phyloP scores from a whole-genome alignment of 2,888 invertebrate genomes.

The Aradus depressus region DNA sequence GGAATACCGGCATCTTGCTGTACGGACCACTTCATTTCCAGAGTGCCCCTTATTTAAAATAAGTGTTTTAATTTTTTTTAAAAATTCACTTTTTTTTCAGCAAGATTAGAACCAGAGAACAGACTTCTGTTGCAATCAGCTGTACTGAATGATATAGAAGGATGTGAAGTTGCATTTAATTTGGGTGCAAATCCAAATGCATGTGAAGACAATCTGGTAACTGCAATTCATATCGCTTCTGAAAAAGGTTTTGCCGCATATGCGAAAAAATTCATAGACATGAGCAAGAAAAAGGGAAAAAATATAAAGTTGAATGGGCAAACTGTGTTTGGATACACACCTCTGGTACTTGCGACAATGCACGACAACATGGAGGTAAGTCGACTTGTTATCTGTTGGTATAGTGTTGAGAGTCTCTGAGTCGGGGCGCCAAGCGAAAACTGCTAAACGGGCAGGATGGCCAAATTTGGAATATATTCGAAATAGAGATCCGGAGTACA shows the following conservation, averaged over 20 bases:
- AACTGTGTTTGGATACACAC: conserved; percentile 15
- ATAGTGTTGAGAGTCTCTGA: no score
- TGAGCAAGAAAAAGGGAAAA: not conserved
- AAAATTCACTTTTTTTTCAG: no score
- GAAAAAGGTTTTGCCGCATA: conserved; percentile 11
- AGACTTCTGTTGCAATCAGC: conserved; percentile 3
- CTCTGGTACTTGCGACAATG: conserved; percentile 11
- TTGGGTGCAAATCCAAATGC: conserved; percentile 17
- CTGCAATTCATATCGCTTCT: conserved; percentile 18
- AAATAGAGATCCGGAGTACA: no score
- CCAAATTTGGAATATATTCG: no score
- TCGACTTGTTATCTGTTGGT: no score
- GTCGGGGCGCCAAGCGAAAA: no score
- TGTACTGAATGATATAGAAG: not conserved
- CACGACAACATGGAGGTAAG: conserved; percentile 6
- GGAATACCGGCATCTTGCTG: no score
- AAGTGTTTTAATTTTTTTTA: no score
- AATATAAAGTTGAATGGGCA: conserved; percentile 3
- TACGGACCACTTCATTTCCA: no score
- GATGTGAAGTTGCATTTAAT: conserved; percentile 1
- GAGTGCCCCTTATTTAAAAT: no score
- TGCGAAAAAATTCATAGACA: not conserved
- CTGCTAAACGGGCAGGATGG: no score
- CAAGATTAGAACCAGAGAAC: no score
- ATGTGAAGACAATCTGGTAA: conserved; percentile 1